Percentiles rank a stretch among this genome's conserved stretches.
These are phyloP conservation scores for Gymnoscelis rufifasciata DNA, from an alignment of 2,888 invertebrate species.

Conservation along the genomic window DNA sequence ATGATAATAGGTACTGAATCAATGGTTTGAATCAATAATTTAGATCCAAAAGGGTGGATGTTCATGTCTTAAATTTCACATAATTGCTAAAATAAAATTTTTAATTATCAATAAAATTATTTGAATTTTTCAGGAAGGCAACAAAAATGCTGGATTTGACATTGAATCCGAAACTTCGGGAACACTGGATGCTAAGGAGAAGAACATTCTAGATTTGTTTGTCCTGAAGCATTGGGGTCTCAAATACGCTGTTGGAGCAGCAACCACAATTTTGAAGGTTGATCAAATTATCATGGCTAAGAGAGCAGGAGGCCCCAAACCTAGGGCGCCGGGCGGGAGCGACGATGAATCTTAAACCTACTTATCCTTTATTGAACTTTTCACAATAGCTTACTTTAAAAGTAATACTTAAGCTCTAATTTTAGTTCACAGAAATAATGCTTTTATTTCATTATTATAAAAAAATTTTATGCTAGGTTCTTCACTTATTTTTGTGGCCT, in stretches of 20 bases:
- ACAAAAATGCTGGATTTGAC: constrained; percentile 90
- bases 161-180: constrained; percentile 87
- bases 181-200: constrained; percentile 86
- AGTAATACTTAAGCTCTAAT: constrained; percentile 33
- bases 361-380: constrained; percentile 7
- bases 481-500: constrained; percentile 13
- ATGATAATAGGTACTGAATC: too few species aligned
- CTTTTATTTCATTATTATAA: constrained; percentile 11
- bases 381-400: constrained; percentile 26
- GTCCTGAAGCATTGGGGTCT: constrained; percentile 94
- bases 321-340: constrained; percentile 81
- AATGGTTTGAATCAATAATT: too few species aligned
- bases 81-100: too few species aligned
- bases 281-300: constrained; percentile 99
- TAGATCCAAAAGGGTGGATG: too few species aligned
- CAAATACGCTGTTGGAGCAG: constrained; percentile 96
- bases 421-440: constrained; percentile 5
- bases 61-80: too few species aligned
- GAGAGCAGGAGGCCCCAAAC: constrained; percentile 96
- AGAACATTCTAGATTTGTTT: constrained; percentile 90
- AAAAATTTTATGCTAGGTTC: constrained; percentile 2
- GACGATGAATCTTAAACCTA: constrained; percentile 84
- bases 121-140: constrained; percentile 79
- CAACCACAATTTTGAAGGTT: constrained; percentile 94
- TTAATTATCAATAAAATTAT: not conserved